A percentile compares a stretch with the other conserved stretches of the same genome.
Conservation (phyloP, 92 coral and sea anemone genomes). For the Nematostella vectensis region DNA sequence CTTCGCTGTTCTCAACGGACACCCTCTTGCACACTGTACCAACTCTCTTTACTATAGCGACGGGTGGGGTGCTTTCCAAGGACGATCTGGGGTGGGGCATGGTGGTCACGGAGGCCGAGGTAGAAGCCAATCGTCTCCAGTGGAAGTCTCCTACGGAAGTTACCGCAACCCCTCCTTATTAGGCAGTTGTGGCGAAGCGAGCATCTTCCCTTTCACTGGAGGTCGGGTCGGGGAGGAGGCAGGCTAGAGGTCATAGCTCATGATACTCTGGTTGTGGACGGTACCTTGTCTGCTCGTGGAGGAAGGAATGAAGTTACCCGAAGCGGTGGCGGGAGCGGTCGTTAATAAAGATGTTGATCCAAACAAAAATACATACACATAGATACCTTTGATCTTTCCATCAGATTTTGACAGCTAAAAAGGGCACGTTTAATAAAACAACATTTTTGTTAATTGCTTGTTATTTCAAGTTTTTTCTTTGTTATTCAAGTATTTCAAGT, state of each 20-base stretch:
- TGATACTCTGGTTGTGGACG: constrained; percentile 43
- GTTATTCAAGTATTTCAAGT: no score
- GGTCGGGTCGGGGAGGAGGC: constrained; percentile 61
- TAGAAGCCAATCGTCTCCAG: constrained; percentile 22
- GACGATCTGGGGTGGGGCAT: constrained; percentile 58
- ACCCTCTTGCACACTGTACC: constrained; percentile 12
- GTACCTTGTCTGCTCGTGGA: constrained; percentile 40
- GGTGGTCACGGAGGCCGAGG: constrained; percentile 65
- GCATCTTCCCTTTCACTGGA: constrained; percentile 37
- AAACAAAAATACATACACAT: no score
- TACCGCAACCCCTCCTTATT: constrained; percentile 31
- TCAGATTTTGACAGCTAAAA: no score
- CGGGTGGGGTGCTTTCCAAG: constrained; percentile 22
- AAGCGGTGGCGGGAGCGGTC: constrained; percentile 65
- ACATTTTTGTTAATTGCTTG: no score
- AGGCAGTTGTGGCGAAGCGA: constrained; percentile 47
- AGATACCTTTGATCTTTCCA: no score
- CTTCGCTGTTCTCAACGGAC: constrained; percentile 28
- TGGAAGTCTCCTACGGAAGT: constrained; percentile 43
- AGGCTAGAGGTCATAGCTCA: constrained; percentile 45
- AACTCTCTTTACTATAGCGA: constrained; percentile 30
- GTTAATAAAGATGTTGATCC: no score
- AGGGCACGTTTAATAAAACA: no score
- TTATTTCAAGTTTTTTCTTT: no score
- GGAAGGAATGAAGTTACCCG: constrained; percentile 26